phyloP scores from a whole-genome alignment of 37 sponge, comb jelly and placozoan species.

The Ianthella basta region DNA sequence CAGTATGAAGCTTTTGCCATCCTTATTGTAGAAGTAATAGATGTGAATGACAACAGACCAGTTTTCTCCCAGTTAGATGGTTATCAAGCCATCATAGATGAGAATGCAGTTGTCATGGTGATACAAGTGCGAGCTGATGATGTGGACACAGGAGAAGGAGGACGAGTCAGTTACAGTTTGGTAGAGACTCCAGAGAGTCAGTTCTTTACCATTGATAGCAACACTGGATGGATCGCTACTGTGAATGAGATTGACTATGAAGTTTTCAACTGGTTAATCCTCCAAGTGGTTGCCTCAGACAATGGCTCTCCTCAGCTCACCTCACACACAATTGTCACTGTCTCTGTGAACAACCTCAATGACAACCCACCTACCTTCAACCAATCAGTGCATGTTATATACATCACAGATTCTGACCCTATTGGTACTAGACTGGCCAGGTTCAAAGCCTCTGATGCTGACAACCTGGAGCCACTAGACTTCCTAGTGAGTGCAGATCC shows the following conservation, averaged over 20 bases:
- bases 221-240: conserved; percentile 49
- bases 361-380: conserved; percentile 65
- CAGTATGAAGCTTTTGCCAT: conserved; percentile 22
- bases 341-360: conserved; percentile 54
- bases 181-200: not conserved
- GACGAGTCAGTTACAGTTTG: conserved; percentile 41
- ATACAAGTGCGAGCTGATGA: conserved; percentile 49
- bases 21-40: conserved; percentile 25
- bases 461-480: conserved; percentile 1
- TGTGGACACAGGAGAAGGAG: conserved; percentile 47
- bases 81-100: conserved; percentile 44
- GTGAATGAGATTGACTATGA: conserved; percentile 57
- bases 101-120: conserved; percentile 34
- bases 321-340: conserved; percentile 3
- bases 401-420: conserved; percentile 42
- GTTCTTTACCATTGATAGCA: conserved; percentile 41
- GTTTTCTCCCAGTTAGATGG: conserved; percentile 34
- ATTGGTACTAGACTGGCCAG: conserved; percentile 17
- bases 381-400: conserved; percentile 19
- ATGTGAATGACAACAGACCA: conserved; percentile 66
- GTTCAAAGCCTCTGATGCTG: conserved; percentile 53
- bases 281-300: conserved; percentile 49
- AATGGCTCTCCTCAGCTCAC: conserved; percentile 38
- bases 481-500: conserved; percentile 8
- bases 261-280: not conserved